Base-by-base conservation (phyloP, 2,888 invertebrate genomes). In the Acanthococcus lagerstroemiae region DNA sequence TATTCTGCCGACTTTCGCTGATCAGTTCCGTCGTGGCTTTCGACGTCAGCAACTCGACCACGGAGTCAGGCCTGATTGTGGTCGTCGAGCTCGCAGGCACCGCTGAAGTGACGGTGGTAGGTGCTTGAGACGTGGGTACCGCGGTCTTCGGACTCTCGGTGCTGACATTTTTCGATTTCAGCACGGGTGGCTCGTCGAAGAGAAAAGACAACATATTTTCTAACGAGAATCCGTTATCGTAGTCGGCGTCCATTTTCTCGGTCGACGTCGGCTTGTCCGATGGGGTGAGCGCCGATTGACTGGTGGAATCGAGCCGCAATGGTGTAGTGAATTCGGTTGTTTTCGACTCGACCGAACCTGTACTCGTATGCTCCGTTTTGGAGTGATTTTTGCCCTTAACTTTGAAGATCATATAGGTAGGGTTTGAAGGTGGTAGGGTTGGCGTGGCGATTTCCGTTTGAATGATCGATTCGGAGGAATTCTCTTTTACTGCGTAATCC, bases 141-240 rank as follows among this genome's bases (percentile, higher is more conserved):
- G 37, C 24, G 22, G 24, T 4, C 12, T 21, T 57, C 7, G 17
- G 17, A 37, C 15, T 4, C 4, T n/a, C 44, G n/a, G 6, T 44
- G 3, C 50, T 65, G 15, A 25, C 25, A 17, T 30, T 52, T 7
- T 55, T 60, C 17, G 54, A 45, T 60, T 50, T 66, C 26, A 78
- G 78, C 0, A 77, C 72, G 19, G 78, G 78, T 24, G 78, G 78
- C 66, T 73, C 76, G 27, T 80, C 80, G 26, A 85, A 78, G 22
- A 85, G 74, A n/a, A 84, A 75, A 72, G 85, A 81, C 17, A 84
- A 74, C 4, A 85, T 81, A 71, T 80, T 83, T 61, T 83, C 83
- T 24, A 85, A 79, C 0, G 83, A 83, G 72, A 83, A 81, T 30
- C 73, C 71, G 15, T 73, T 70, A 30, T 74, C 74, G 9, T 79